Percentiles rank a stretch among this genome's conserved stretches.
phyloP scores from a whole-genome alignment of 2,113 vertebrate genomes.

The Urocitellus parryii region DNA sequence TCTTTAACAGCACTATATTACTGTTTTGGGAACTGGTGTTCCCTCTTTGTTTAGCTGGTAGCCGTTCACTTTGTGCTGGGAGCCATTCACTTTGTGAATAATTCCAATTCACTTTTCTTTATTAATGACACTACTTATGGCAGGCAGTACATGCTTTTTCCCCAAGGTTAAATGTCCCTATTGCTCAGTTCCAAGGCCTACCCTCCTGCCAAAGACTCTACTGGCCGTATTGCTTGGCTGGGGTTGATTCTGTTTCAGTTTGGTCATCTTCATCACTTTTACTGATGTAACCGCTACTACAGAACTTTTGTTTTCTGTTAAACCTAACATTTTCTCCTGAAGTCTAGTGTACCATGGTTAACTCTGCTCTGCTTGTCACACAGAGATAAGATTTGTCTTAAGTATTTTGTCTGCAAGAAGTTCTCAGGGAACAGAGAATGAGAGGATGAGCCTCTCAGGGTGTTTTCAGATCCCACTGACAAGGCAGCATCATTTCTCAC shows the following conservation, averaged over 20 bases:
- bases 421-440: not conserved
- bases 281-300: not conserved
- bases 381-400: not conserved
- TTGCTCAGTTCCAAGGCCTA: not conserved
- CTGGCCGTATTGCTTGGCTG: not conserved
- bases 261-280: not conserved
- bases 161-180: not conserved
- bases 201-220: not conserved
- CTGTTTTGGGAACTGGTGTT: not conserved
- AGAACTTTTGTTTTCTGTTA: slow-evolving; percentile 27
- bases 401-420: slow-evolving; percentile 4
- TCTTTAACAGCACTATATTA: not conserved
- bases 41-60: not conserved
- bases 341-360: not conserved
- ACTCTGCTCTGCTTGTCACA: not conserved
- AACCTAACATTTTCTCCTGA: not conserved
- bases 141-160: not conserved
- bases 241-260: not conserved
- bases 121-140: not conserved
- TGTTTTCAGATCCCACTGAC: too few relatives aligned
- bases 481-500: not conserved
- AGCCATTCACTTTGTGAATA: not conserved
- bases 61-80: not conserved
- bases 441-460: not conserved
- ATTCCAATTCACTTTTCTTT: not conserved